A percentile compares a stretch with the other conserved stretches of the same genome.
Conservation (phyloP, 2,113 vertebrate species). For the Nymphicus hollandicus region DNA sequence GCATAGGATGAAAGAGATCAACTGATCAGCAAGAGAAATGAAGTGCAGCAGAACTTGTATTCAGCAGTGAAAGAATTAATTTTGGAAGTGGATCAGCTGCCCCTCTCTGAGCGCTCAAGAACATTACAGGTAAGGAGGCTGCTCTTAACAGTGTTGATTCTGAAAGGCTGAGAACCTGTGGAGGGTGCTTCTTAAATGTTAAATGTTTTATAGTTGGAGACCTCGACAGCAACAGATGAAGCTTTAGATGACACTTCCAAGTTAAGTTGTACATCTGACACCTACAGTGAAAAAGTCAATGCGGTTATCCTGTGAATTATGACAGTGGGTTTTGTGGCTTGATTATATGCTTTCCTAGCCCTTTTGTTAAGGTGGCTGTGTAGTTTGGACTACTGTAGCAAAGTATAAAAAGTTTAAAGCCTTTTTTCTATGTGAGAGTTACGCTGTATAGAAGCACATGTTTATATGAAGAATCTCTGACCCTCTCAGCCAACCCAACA, state of each 20-base stretch:
- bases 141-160: neutral
- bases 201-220: neutral
- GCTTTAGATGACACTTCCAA: neutral
- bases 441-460: neutral
- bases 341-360: neutral
- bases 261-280: neutral
- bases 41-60: constrained; percentile 60
- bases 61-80: constrained; percentile 65
- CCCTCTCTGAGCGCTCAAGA: constrained; percentile 64
- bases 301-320: neutral
- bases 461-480: neutral
- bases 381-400: neutral
- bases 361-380: neutral
- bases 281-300: neutral
- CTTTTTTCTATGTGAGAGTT: neutral
- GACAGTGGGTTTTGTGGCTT: neutral
- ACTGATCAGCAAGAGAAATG: constrained; percentile 71
- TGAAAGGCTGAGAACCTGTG: neutral
- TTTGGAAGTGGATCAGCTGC: constrained; percentile 68
- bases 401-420: neutral
- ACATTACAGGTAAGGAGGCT: constrained; percentile 65
- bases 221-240: neutral
- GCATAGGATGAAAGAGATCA: constrained; percentile 56
- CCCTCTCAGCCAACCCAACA: neutral
- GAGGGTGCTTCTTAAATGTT: neutral